Evolutionary conservation across 92 coral and sea anemone species (phyloP).

Genomic region (Plumapathes pennacea): DNA sequence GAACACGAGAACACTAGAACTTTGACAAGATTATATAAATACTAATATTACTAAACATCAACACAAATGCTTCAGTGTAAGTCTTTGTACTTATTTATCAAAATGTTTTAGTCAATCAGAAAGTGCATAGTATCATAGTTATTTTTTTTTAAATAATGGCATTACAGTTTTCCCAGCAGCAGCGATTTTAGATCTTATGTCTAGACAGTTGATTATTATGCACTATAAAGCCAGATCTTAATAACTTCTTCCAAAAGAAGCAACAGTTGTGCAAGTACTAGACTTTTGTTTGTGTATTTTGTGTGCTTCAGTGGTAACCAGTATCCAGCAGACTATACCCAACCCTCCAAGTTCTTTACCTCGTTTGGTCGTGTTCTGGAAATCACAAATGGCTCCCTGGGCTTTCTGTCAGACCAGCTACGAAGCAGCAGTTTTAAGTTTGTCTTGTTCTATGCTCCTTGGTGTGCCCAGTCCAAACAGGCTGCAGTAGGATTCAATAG

Average conservation of each 20-base stretch:
- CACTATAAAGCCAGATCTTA: background rate
- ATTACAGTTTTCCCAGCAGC: no score
- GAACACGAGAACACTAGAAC: no score
- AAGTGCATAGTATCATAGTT: no score
- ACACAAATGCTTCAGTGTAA: no score
- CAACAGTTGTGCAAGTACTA: background rate
- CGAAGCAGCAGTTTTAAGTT: conserved; percentile 46
- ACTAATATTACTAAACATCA: no score
- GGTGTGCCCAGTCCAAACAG: conserved; percentile 86
- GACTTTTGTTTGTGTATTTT: background rate
- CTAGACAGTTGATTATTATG: no score
- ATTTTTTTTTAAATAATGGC: no score
- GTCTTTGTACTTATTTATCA: no score
- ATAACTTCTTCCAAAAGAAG: background rate
- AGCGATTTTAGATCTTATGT: no score
- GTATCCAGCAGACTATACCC: conserved; percentile 25
- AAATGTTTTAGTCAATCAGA: no score
- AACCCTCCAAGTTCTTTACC: conserved; percentile 50
- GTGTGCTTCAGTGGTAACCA: conserved; percentile 35
- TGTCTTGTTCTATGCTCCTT: conserved; percentile 90
- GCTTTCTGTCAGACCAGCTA: conserved; percentile 50
- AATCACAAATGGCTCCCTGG: conserved; percentile 84
- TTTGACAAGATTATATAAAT: no score
- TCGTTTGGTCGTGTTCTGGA: conserved; percentile 60
- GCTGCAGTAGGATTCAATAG: conserved; percentile 69